A percentile compares a stretch with the other conserved stretches of the same genome.
These are phyloP conservation scores for Drosophila tanythrix DNA, from an alignment of 2,888 invertebrate species.

Conservation along the genomic window DNA sequence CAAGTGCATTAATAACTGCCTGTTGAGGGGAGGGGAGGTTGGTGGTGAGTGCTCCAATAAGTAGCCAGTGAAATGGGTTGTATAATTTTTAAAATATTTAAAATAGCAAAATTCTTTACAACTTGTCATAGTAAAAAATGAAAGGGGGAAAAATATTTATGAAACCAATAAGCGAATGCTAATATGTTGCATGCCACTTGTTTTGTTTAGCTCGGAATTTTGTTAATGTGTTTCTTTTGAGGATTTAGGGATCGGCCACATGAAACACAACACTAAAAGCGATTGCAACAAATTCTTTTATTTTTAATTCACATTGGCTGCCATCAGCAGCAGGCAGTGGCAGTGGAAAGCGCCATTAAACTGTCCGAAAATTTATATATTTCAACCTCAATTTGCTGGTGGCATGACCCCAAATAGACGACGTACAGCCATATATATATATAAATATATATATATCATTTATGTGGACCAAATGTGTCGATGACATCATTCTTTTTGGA, in stretches of 20 bases:
- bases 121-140: conserved; percentile 28
- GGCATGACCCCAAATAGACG: conserved; percentile 68
- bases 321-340: conserved; percentile 17
- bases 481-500: conserved; percentile 69
- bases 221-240: conserved; percentile 18
- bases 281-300: conserved; percentile 39
- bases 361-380: conserved; percentile 71
- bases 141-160: background rate
- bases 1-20: conserved; percentile 62
- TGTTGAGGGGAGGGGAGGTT: background rate
- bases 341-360: conserved; percentile 55
- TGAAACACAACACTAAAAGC: conserved; percentile 30
- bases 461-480: conserved; percentile 68
- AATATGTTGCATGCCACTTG: conserved; percentile 51
- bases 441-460: conserved; percentile 10
- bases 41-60: background rate
- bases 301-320: conserved; percentile 38
- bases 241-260: conserved; percentile 27
- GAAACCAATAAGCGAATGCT: conserved; percentile 12
- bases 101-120: conserved; percentile 19
- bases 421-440: conserved; percentile 42
- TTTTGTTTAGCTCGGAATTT: conserved; percentile 34
- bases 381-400: conserved; percentile 73
- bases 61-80: conserved; percentile 6
- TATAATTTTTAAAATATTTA: conserved; percentile 5